These are phyloP conservation scores for Esox lucius DNA, from an alignment of 2,797 vertebrate species.

Conservation along the genomic window DNA sequence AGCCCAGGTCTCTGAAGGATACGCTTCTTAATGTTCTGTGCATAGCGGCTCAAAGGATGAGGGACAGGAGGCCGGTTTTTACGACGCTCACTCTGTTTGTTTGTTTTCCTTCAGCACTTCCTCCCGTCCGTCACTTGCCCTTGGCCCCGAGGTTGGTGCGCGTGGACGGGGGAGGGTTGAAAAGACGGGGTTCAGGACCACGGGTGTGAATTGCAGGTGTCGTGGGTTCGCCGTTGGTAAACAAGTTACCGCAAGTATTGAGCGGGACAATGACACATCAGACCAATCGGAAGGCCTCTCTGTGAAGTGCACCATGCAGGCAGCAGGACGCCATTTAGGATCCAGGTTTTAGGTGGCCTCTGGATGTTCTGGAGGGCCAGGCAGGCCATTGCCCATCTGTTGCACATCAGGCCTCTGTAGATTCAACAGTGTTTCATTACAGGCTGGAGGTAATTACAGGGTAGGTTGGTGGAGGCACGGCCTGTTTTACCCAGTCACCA, in stretches of 20 bases:
- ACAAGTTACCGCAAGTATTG: neutral
- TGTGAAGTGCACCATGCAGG: neutral
- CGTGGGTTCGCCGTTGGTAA: neutral
- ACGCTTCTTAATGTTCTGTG: neutral
- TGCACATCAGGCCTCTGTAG: neutral
- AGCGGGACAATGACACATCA: neutral
- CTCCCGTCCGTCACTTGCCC: neutral
- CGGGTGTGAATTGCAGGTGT: neutral
- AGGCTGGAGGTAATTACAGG: slow-evolving; percentile 51
- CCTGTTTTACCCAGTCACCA: neutral
- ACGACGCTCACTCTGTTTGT: neutral
- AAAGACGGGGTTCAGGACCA: neutral
- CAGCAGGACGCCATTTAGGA: neutral
- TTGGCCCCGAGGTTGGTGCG: neutral
- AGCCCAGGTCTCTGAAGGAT: neutral
- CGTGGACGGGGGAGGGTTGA: neutral
- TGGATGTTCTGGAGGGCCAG: neutral
- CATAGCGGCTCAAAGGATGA: neutral
- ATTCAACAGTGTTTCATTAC: slow-evolving; percentile 41
- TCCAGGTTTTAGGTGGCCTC: neutral
- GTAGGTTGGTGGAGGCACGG: slow-evolving; percentile 11
- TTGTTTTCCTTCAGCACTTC: neutral
- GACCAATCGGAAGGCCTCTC: neutral
- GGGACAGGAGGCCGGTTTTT: neutral
- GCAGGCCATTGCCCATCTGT: neutral